phyloP scores from a whole-genome alignment of 2,113 vertebrate genomes.

The Pteruthius melanotis region DNA sequence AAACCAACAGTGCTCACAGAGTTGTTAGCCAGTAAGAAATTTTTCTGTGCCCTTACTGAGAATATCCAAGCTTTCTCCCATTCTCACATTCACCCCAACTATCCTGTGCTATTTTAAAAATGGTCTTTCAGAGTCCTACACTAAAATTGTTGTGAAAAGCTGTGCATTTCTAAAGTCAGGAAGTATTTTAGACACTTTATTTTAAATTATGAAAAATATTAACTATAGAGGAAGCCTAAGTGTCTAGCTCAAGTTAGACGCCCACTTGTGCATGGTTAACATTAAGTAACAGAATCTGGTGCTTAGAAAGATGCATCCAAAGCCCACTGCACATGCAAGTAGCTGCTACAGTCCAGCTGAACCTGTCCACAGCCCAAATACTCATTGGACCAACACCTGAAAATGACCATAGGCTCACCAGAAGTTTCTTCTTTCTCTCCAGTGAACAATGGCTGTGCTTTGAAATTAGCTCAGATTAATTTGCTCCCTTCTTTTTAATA shows the following conservation, averaged over 20 bases:
- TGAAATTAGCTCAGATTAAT: neutral
- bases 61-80: neutral
- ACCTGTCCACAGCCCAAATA: neutral
- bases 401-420: neutral
- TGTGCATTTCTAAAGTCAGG: neutral
- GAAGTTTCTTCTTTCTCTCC: neutral
- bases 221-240: neutral
- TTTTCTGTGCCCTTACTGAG: neutral
- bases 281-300: neutral
- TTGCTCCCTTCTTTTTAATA: neutral
- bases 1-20: neutral
- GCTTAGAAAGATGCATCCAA: neutral
- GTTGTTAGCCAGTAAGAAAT: neutral
- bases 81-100: neutral
- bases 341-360: neutral
- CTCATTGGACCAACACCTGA: accelerated
- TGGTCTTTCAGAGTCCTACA: neutral
- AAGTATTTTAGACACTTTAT: neutral
- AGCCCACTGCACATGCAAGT: neutral
- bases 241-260: neutral
- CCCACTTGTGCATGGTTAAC: neutral
- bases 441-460: neutral
- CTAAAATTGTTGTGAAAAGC: neutral
- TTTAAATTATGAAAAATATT: neutral
- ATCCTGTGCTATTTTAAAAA: neutral